A percentile compares a stretch with the other conserved stretches of the same genome.
Evolutionary conservation across 1,140 invertebrate genomes (phyloP).

Genomic region (Globodera ellingtonae): DNA sequence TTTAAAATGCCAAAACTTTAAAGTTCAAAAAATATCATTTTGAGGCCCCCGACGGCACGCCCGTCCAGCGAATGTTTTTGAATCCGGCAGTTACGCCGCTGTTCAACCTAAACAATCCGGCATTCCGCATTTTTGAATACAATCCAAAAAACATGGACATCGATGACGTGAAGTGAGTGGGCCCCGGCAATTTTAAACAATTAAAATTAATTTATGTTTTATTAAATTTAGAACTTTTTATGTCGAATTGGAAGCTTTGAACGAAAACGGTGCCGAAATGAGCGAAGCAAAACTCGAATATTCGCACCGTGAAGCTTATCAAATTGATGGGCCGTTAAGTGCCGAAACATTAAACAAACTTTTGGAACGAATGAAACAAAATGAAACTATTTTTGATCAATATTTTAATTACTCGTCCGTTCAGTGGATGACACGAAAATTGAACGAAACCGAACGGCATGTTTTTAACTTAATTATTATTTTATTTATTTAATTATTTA

Average conservation of each 20-base stretch:
- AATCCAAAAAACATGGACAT: conserved; percentile 33
- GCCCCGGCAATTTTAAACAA: too few relatives aligned
- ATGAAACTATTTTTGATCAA: conserved; percentile 26
- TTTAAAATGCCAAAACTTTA: neutral
- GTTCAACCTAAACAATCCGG: conserved; percentile 41
- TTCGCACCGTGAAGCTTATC: conserved; percentile 51
- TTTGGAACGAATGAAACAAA: conserved; percentile 10
- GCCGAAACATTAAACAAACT: conserved; percentile 20
- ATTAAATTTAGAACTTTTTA: conserved; percentile 48
- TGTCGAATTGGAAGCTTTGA: conserved; percentile 49
- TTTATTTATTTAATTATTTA: neutral
- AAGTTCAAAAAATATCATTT: conserved; percentile 4
- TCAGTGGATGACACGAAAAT: conserved; percentile 10
- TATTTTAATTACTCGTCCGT: conserved; percentile 32
- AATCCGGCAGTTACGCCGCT: conserved; percentile 43
- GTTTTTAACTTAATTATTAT: neutral
- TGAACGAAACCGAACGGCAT: neutral
- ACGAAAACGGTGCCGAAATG: conserved; percentile 32
- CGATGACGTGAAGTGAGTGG: conserved; percentile 46
- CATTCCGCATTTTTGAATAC: conserved; percentile 47
- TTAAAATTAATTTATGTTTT: too few relatives aligned
- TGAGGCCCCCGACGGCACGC: conserved; percentile 17
- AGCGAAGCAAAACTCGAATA: conserved; percentile 46
- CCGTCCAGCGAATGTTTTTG: conserved; percentile 34
- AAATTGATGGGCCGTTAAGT: conserved; percentile 10